Evolutionary conservation across 2,113 vertebrate species (phyloP), one percentile per base, ranked within the genome.

Genomic region (Odontophorus gujanensis): DNA sequence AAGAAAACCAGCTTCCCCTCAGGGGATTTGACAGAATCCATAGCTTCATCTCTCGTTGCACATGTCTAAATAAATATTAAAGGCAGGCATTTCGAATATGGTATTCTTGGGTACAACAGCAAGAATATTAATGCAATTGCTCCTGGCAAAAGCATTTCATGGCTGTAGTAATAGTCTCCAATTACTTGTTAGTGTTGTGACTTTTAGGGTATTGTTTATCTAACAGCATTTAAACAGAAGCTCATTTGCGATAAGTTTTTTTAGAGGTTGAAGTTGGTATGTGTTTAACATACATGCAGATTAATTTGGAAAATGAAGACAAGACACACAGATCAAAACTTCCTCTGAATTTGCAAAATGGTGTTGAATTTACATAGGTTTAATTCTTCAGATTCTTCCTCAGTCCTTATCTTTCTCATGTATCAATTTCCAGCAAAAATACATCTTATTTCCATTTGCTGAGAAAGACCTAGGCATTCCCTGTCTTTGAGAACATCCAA

Each of bases 41-140:
- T 76, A 78, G 57, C 78, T 96, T 90, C 34, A 51, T 83, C 87
- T 96, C 87, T 96, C 30, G 58, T 82, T 92, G 61, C 62, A 93
- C 7, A 6, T 67, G 55, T 85, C 85, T 79, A 68, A 90, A 71
- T 93, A 92, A 95, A 77, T 87, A 85, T 51, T 38, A 11, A 65
- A 90, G 51, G 75, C 25, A 68, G 63, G 62, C 62, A 42, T 85
- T 90, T 93, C 79, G 61, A 68, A 40, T 77, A 65, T 89, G 75
- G 80, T 84, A 59, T 26, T 30, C 43, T 63, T 28, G 3, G 4
- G 48, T 87, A 42, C 40, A 82, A 58, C 34, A 76, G 47, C 40
- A 80, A 81, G 73, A 45, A 86, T 84, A 85, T 81, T 81, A 62
- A 73, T 92, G 87, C 89, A 19, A 79, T 81, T 89, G 78, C 91